These are phyloP conservation scores for Oreonectes daqikongensis DNA, from an alignment of 2,797 vertebrate species.

Conservation along the genomic window DNA sequence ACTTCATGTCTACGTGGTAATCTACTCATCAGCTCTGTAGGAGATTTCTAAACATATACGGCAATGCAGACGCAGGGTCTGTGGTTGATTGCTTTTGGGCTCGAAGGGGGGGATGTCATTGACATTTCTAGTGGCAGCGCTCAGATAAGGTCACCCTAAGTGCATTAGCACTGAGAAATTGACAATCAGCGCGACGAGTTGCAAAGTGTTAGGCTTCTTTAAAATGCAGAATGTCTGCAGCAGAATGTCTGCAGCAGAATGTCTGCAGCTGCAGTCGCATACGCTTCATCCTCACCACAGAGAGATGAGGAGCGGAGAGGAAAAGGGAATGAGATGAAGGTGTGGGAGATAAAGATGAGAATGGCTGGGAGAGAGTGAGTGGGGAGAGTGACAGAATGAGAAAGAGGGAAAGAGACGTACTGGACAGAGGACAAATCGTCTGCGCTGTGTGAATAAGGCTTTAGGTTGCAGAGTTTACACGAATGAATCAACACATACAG, in stretches of 20 bases:
- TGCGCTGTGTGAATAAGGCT: conserved; percentile 13
- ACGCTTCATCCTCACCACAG: conserved; percentile 26
- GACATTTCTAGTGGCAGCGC: conserved; percentile 51
- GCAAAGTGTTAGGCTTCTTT: conserved; percentile 49
- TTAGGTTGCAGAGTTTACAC: conserved; percentile 26
- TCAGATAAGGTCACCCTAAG: conserved; percentile 56
- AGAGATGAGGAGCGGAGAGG: conserved; percentile 9
- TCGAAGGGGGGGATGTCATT: conserved; percentile 48
- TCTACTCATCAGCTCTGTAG: conserved; percentile 17
- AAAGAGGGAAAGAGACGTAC: conserved; percentile 41
- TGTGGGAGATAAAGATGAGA: conserved; percentile 35
- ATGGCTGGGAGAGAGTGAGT: conserved; percentile 42
- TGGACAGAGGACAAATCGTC: not conserved
- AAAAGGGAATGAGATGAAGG: conserved; percentile 17
- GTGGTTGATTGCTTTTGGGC: conserved; percentile 45
- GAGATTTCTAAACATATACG: conserved; percentile 23
- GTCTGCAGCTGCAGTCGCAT: conserved; percentile 27
- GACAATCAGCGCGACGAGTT: conserved; percentile 51
- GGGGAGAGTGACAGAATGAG: conserved; percentile 36
- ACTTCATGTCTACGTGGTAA: not conserved
- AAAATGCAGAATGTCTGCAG: conserved; percentile 41
- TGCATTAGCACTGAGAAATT: conserved; percentile 56
- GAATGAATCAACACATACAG: conserved; percentile 17
- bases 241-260: too few relatives aligned
- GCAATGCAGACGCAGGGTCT: conserved; percentile 3